phyloP scores from a whole-genome alignment of 2,797 vertebrate genomes.

The Amblyopsis hoosieri region DNA sequence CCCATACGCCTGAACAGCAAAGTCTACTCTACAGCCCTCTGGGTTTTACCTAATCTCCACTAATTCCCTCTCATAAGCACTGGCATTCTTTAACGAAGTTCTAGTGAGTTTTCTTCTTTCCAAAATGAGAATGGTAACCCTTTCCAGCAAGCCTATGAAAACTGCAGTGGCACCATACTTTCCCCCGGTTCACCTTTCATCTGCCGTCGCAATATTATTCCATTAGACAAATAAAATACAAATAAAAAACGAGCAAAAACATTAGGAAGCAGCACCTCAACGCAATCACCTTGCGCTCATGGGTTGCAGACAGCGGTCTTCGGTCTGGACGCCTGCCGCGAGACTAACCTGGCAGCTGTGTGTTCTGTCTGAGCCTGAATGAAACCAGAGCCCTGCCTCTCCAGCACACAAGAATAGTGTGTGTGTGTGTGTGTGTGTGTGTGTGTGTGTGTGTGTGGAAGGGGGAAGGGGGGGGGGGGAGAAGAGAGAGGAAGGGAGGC shows the following conservation, averaged over 20 bases:
- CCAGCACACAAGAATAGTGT: conserved; percentile 56
- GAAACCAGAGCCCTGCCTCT: conserved; percentile 79
- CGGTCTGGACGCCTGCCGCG: conserved; percentile 1
- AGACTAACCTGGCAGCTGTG: conserved; percentile 61
- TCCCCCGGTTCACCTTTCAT: not conserved
- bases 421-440: conserved; percentile 44
- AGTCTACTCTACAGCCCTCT: conserved; percentile 56
- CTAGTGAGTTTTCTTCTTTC: conserved; percentile 22
- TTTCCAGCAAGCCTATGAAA: not conserved
- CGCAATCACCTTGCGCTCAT: conserved; percentile 11
- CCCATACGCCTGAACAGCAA: conserved; percentile 51
- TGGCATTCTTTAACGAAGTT: conserved; percentile 53
- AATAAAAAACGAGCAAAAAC: not conserved
- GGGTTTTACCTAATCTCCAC: conserved; percentile 63
- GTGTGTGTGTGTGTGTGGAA: conserved; percentile 42
- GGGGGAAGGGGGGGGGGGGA: conserved; percentile 1
- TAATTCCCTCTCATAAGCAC: conserved; percentile 54
- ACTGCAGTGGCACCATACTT: too few species aligned
- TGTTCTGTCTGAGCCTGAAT: conserved; percentile 68
- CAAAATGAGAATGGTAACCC: conserved; percentile 6
- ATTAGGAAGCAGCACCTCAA: conserved; percentile 1
- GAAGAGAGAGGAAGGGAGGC: conserved; percentile 14
- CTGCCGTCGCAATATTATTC: not conserved
- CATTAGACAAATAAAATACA: conserved; percentile 8
- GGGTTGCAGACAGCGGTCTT: conserved; percentile 3